phyloP scores from a whole-genome alignment of 2,797 vertebrate species.

The Danio aesculapii region DNA sequence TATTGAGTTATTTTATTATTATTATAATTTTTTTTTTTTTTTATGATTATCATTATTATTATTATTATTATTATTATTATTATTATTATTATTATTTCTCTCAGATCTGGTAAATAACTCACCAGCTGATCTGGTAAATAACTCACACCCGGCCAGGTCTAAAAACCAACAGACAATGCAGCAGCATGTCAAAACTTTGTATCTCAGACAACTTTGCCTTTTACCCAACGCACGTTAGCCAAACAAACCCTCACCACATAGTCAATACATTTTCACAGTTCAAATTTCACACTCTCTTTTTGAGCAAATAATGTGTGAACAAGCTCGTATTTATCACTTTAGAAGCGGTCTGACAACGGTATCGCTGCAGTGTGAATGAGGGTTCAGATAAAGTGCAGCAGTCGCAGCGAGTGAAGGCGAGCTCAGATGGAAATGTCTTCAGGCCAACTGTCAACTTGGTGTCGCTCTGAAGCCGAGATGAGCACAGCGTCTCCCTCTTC shows the following conservation, averaged over 20 bases:
- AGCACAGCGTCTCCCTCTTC: constrained; percentile 63
- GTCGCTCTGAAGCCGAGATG: constrained; percentile 81
- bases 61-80: too few relatives aligned
- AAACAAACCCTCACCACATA: not conserved
- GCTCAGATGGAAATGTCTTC: constrained; percentile 87
- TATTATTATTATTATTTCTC: too few relatives aligned
- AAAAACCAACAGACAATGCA: too few relatives aligned
- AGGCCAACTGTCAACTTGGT: constrained; percentile 90
- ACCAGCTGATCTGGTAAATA: too few relatives aligned
- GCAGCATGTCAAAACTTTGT: too few relatives aligned
- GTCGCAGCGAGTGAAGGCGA: constrained; percentile 87
- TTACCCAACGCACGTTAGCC: not conserved
- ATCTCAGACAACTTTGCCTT: not conserved
- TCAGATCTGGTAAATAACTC: too few relatives aligned
- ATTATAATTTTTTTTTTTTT: too few relatives aligned
- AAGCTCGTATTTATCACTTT: constrained; percentile 19
- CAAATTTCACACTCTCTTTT: not conserved
- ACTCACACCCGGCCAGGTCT: too few relatives aligned
- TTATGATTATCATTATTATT: too few relatives aligned
- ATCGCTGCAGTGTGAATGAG: constrained; percentile 18
- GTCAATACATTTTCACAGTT: not conserved
- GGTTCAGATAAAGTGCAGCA: constrained; percentile 91
- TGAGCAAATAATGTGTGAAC: constrained; percentile 7
- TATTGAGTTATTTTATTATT: too few relatives aligned
- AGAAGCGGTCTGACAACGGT: constrained; percentile 5